Evolutionary conservation across 2,797 vertebrate species (phyloP).

Genomic region (Clarias fuscus): DNA sequence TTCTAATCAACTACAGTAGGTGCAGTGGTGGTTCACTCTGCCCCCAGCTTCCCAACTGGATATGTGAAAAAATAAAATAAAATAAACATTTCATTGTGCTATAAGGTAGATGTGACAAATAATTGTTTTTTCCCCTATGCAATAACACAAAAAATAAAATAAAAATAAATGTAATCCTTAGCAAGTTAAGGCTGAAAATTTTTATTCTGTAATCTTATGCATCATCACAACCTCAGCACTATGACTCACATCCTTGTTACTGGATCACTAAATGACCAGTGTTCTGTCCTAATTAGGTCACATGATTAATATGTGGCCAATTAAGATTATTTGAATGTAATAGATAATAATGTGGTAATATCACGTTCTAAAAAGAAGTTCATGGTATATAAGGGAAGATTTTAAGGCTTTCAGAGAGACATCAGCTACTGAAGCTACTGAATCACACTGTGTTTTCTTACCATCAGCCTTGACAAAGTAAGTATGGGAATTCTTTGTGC

Average conservation of each 20-base stretch:
- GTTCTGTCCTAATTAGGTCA: slow-evolving; percentile 49
- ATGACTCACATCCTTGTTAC: slow-evolving; percentile 39
- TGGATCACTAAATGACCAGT: slow-evolving; percentile 35
- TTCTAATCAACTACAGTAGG: no score
- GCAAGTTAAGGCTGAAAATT: not conserved
- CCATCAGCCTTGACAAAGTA: slow-evolving; percentile 37
- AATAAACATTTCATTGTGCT: no score
- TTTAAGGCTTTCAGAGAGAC: slow-evolving; percentile 16
- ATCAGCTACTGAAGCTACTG: slow-evolving; percentile 10
- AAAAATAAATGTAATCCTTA: not conserved
- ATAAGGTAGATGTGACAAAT: no score
- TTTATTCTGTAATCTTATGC: slow-evolving; percentile 48
- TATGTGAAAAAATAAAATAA: no score
- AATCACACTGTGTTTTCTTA: not conserved
- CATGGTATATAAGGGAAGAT: slow-evolving; percentile 53
- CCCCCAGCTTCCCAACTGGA: no score
- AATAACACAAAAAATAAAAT: not conserved
- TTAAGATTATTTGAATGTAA: slow-evolving; percentile 51
- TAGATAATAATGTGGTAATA: slow-evolving; percentile 33
- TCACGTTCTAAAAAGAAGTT: slow-evolving; percentile 37
- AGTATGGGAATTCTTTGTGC: slow-evolving; percentile 33
- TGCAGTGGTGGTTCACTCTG: no score
- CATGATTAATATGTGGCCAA: slow-evolving; percentile 52
- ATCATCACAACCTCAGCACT: slow-evolving; percentile 46
- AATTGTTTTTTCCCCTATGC: not conserved